phyloP scores from a whole-genome alignment of 2,888 invertebrate species.

The Caenorhabditis imperialis region DNA sequence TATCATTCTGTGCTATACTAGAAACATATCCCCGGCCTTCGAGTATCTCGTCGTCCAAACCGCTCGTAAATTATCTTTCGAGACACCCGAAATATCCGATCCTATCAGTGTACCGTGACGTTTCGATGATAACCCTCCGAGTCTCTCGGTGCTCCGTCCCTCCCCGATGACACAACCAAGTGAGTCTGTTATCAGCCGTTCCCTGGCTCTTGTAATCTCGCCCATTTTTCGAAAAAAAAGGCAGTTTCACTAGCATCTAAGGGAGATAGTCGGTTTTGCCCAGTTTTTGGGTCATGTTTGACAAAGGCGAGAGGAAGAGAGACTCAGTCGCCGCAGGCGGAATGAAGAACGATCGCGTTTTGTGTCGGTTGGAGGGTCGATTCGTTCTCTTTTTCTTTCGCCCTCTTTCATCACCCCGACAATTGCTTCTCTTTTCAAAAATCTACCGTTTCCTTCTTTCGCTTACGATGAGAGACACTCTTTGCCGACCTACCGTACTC shows the following conservation, averaged over 20 bases:
- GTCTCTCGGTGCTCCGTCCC: no score
- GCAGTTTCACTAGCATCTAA: conserved; percentile 2
- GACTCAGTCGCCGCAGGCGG: conserved; percentile 1
- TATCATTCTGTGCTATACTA: background rate
- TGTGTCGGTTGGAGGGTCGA: background rate
- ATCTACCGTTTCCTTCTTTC: conserved; percentile 7
- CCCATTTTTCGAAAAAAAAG: background rate
- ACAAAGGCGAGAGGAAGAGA: conserved; percentile 13
- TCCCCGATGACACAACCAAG: background rate
- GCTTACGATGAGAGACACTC: no score
- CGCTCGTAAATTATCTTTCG: conserved; percentile 39
- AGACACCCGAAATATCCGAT: conserved; percentile 24
- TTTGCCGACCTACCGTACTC: background rate
- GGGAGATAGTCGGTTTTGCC: conserved; percentile 8
- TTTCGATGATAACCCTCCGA: conserved; percentile 8
- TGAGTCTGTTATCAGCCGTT: background rate
- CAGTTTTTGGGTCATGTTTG: conserved; percentile 50
- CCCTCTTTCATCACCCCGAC: no score
- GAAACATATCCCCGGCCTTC: background rate
- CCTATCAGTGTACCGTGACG: conserved; percentile 12
- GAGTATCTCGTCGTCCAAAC: conserved; percentile 3
- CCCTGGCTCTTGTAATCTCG: background rate
- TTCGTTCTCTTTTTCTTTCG: background rate
- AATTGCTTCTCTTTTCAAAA: conserved; percentile 2
- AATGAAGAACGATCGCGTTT: conserved; percentile 20